These are phyloP conservation scores for Hiodon alosoides DNA, from an alignment of 2,113 vertebrate species.

Conservation along the genomic window DNA sequence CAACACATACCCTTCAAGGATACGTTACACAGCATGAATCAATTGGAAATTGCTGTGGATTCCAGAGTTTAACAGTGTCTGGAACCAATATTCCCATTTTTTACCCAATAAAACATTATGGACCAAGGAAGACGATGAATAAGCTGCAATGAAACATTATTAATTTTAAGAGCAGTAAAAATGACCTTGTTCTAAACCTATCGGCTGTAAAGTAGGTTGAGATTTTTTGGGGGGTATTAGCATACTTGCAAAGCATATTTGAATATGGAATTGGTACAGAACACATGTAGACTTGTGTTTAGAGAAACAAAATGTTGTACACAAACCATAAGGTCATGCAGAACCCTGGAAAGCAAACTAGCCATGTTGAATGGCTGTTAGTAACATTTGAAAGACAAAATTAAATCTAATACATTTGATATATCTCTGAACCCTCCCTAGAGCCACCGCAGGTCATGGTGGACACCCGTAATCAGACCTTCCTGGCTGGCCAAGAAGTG, in stretches of 20 bases:
- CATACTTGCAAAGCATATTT: conserved; percentile 1
- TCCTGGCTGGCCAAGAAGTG: conserved; percentile 74
- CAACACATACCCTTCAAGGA: conserved; percentile 39
- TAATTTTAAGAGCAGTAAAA: conserved; percentile 27
- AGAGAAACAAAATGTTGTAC: too few relatives aligned
- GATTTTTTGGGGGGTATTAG: conserved; percentile 1
- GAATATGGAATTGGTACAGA: neutral
- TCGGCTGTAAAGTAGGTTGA: neutral
- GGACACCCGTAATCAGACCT: conserved; percentile 82
- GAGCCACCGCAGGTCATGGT: conserved; percentile 75
- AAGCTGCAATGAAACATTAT: conserved; percentile 39
- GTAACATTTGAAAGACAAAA: neutral
- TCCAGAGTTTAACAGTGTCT: conserved; percentile 28
- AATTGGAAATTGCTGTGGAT: conserved; percentile 30
- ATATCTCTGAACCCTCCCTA: conserved; percentile 37
- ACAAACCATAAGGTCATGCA: too few relatives aligned
- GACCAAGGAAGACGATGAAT: conserved; percentile 31
- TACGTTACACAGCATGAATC: conserved; percentile 48
- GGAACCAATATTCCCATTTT: conserved; percentile 40
- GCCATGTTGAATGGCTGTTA: too few relatives aligned
- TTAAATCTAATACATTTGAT: neutral
- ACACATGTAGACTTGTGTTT: neutral
- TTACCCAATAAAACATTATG: conserved; percentile 36
- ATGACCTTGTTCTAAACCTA: conserved; percentile 13
- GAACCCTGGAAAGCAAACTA: too few relatives aligned